These are phyloP conservation scores for Heliothis peltigera DNA, from an alignment of 2,888 invertebrate species.

Conservation along the genomic window DNA sequence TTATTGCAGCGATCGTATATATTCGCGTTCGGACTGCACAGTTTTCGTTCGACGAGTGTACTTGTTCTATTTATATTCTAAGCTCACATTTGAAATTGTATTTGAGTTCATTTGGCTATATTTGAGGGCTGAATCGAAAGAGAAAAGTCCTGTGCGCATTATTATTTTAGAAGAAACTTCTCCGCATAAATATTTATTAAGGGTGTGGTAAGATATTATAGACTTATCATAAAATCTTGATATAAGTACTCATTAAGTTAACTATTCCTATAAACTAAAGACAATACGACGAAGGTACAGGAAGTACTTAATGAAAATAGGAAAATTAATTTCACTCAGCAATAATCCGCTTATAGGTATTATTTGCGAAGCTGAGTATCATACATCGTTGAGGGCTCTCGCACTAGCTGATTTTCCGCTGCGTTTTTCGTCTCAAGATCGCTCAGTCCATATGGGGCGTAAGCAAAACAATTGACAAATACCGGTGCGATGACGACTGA, in stretches of 20 bases:
- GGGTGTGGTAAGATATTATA: not conserved
- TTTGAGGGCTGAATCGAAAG: no score
- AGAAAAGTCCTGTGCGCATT: no score
- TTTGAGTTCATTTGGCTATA: no score
- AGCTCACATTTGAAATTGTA: no score
- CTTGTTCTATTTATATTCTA: not conserved
- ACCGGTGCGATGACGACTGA: no score
- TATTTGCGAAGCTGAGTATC: not conserved
- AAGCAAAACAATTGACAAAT: no score
- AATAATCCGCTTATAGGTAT: not conserved
- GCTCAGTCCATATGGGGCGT: no score
- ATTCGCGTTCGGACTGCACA: not conserved
- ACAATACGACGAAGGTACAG: not conserved
- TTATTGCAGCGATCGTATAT: slow-evolving; percentile 28
- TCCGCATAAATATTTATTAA: no score
- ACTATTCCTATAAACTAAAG: not conserved
- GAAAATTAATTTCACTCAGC: not conserved
- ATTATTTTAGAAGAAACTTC: no score
- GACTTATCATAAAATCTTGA: not conserved
- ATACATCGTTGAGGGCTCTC: no score
- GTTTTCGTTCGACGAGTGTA: not conserved
- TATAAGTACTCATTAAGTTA: not conserved
- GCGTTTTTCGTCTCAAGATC: no score
- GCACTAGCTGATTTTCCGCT: no score
- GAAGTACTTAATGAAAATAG: not conserved